Evolutionary conservation across 2,113 vertebrate genomes (phyloP), one percentile per base, ranked within the genome.

Genomic region (Regulus satrapa): DNA sequence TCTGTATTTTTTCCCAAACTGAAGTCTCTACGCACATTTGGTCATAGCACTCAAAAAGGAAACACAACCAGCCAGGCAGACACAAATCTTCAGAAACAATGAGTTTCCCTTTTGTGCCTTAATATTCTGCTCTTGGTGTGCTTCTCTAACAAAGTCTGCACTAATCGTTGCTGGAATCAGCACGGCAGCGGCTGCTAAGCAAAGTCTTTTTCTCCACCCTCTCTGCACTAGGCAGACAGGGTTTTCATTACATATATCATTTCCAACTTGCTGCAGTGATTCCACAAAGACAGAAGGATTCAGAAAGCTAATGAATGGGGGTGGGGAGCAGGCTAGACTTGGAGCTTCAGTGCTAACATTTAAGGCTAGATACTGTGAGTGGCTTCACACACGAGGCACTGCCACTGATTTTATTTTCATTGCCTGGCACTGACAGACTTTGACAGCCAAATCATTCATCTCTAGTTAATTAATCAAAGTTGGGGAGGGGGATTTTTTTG

Each of bases 261-360:
- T 88, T 95, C 88, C 90, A 81, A 86, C 94, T 92, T 95, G 89
- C 95, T 93, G 75, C 85, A 87, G 94, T 81, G 94, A 97, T 69
- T 95, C 94, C 90, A 94, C 81, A 82, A 95, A 97, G 89, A 96
- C 89, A 94, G 88, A 88, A 94, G 91, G 95, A 96, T 97, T 96
- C 94, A 95, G 94, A 96, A 96, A 97, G 94, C 94, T 97, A 97
- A 97, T 92, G 96, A 97, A 96, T 73, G 92, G 94, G 85, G 91
- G 91, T 80, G 80, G 89, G 94, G 96, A 94, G 54, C 12, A 0
- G 43, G 64, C 92, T 76, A 36, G 85, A 63, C 76, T 23, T 92
- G 85, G 51, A 94, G 87, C 32, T 88, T 75, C 45, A 21, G 49
- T 69, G 66, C 78, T 46, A 23, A 78, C 72, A 77, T 96, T 71